These are phyloP conservation scores for Elymnias hypermnestra DNA, from an alignment of 1,140 invertebrate genomes.

Conservation along the genomic window DNA sequence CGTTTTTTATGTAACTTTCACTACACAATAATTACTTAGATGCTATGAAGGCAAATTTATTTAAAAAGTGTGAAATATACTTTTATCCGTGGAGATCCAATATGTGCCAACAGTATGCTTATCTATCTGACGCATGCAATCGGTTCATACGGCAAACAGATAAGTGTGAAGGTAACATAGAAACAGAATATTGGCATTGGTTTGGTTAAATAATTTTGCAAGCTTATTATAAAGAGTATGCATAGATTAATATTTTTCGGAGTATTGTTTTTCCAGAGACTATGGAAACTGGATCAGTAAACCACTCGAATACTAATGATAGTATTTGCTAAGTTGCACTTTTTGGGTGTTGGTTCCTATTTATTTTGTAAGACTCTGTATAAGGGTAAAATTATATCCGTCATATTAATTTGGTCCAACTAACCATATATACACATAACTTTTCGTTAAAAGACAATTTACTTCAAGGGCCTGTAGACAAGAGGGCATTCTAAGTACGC, in stretches of 20 bases:
- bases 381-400: not conserved
- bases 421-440: too few species aligned
- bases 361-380: constrained; percentile 9
- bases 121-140: constrained; percentile 39
- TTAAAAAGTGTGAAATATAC: too few species aligned
- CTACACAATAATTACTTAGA: too few species aligned
- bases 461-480: too few species aligned
- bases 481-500: too few species aligned
- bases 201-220: constrained; percentile 19
- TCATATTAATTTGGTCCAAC: too few species aligned
- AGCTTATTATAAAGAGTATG: not conserved
- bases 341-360: constrained; percentile 27
- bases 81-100: constrained; percentile 19
- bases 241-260: not conserved
- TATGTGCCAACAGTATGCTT: constrained; percentile 25
- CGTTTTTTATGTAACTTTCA: too few species aligned
- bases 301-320: constrained; percentile 40
- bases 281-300: not conserved
- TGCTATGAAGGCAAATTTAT: too few species aligned
- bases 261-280: not conserved
- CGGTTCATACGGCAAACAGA: constrained; percentile 33
- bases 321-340: constrained; percentile 4
- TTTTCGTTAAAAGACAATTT: too few species aligned
- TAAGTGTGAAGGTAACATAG: constrained; percentile 34
- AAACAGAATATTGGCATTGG: constrained; percentile 32